A percentile compares a stretch with the other conserved stretches of the same genome.
Conservation (phyloP, 2,113 vertebrate genomes). For the Odobenus rosmarus region DNA sequence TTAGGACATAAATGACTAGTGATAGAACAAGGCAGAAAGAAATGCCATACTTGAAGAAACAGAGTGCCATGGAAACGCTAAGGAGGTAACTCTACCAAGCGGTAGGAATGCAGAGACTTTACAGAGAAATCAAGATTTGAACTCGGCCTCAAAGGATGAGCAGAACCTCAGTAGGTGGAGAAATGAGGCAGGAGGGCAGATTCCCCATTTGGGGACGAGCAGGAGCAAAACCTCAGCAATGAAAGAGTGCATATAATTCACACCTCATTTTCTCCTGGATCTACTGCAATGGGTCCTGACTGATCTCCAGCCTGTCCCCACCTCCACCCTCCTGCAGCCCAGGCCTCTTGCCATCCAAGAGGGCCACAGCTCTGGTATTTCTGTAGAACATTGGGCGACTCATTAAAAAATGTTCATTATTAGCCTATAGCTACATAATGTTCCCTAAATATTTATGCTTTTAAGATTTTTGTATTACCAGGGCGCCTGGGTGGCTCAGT, state of each 20-base stretch:
- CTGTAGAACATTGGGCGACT: neutral
- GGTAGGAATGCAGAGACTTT: neutral
- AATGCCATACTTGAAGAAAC: neutral
- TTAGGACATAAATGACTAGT: neutral
- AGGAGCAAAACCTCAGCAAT: neutral
- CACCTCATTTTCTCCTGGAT: neutral
- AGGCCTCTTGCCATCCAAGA: neutral
- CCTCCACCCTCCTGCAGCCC: too few relatives aligned
- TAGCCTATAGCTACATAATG: neutral
- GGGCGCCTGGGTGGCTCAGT: too few relatives aligned
- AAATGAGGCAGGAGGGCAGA: neutral
- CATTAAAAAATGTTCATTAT: neutral
- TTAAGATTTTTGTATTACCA: constrained; percentile 13
- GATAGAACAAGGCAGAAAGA: neutral
- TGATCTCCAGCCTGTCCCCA: neutral
- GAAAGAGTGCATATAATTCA: neutral
- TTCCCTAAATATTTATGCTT: neutral
- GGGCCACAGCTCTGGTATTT: neutral
- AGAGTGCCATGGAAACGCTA: too few relatives aligned
- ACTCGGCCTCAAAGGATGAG: neutral
- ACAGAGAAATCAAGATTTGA: neutral
- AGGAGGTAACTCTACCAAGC: neutral
- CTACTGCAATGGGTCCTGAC: neutral
- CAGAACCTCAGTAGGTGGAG: neutral
- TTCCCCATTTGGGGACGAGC: neutral